Conservation (phyloP, 2,797 vertebrate species). For the Alca torda region DNA sequence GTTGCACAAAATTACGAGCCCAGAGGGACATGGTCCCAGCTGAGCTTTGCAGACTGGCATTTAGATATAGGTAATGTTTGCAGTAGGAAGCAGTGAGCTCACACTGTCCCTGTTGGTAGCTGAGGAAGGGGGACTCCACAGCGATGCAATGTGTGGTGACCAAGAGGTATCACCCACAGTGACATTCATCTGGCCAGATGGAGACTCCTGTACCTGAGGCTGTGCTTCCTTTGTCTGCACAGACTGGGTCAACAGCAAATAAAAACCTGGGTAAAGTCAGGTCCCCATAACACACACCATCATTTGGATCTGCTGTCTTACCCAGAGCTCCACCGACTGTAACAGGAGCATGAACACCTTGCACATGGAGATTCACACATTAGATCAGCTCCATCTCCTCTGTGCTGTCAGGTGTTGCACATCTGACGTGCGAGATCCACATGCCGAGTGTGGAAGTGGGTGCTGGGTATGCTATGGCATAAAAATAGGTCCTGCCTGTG, state of each 20-base stretch:
- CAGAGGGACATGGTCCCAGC: background rate
- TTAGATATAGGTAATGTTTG: background rate
- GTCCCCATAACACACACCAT: background rate
- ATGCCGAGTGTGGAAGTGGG: background rate
- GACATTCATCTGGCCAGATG: background rate
- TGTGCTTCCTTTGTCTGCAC: background rate
- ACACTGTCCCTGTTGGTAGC: background rate
- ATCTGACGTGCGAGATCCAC: background rate
- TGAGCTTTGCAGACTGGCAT: background rate
- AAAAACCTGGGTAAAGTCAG: background rate
- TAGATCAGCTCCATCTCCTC: background rate
- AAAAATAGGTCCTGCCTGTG: fast-evolving
- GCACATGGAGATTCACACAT: background rate
- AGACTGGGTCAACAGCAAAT: background rate
- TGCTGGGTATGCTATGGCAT: background rate
- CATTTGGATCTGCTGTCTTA: background rate
- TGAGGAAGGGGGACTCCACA: background rate
- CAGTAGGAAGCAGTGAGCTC: background rate
- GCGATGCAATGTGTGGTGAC: background rate
- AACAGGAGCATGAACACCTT: background rate
- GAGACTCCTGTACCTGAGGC: background rate
- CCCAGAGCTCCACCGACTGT: background rate
- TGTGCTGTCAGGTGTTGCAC: background rate
- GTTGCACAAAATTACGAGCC: background rate
- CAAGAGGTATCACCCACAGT: background rate